These are phyloP conservation scores for Chelidonichthys spinosus DNA, from an alignment of 2,797 vertebrate genomes.

Conservation along the genomic window DNA sequence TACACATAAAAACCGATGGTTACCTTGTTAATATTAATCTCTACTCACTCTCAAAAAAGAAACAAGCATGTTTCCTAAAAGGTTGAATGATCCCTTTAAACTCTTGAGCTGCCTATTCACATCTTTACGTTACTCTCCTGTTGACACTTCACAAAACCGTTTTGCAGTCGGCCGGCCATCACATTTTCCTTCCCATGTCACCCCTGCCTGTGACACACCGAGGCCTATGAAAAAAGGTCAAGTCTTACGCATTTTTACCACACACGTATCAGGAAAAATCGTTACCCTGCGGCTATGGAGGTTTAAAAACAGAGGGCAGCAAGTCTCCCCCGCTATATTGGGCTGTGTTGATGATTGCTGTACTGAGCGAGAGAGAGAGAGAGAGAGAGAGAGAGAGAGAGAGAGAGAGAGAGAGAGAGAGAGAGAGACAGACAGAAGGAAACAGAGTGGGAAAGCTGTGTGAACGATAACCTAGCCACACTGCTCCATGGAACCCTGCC, in stretches of 20 bases:
- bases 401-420: constrained; percentile 21
- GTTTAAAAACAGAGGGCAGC: constrained; percentile 76
- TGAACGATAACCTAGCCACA: constrained; percentile 78
- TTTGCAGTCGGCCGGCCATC: constrained; percentile 64
- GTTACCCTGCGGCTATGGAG: constrained; percentile 80
- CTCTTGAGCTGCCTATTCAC: constrained; percentile 13
- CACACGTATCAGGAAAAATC: constrained; percentile 83
- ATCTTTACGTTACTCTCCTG: constrained; percentile 33
- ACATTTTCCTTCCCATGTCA: constrained; percentile 80
- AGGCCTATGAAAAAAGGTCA: constrained; percentile 74
- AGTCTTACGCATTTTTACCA: constrained; percentile 81
- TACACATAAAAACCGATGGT: background rate
- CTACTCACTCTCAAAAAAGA: background rate
- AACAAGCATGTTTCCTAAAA: background rate
- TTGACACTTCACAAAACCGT: constrained; percentile 67
- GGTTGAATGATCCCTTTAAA: constrained; percentile 12
- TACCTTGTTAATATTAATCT: too few species aligned
- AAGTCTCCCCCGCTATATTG: constrained; percentile 77
- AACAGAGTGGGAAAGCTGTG: constrained; percentile 60
- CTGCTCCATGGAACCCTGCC: constrained; percentile 74
- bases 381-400: constrained; percentile 22
- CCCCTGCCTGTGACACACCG: constrained; percentile 74
- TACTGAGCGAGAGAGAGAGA: constrained; percentile 22
- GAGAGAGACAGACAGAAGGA: constrained; percentile 26
- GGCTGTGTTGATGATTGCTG: constrained; percentile 76